Base-by-base conservation (phyloP, 2,113 vertebrate species). In the Synodontis membranacea region DNA sequence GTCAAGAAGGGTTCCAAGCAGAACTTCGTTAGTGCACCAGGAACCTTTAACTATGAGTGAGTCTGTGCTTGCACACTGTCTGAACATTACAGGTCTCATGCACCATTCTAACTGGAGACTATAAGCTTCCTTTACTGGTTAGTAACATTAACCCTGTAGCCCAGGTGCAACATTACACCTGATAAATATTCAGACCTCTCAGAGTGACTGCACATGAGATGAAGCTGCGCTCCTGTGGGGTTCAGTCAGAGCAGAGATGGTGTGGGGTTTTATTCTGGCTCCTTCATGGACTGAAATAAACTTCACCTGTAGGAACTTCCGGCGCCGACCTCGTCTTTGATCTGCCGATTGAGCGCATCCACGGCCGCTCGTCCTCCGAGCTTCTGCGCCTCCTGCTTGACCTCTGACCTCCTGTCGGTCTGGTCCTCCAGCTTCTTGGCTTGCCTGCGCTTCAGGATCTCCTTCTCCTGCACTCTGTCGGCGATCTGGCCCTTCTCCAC, bases 291-390 rank as follows among this genome's bases (percentile, higher is more conserved):
- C 21, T 39, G 31, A 23, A 79, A 60, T 39, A 58, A 0, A 6
- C 88, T 93, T 96, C 92, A 99, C 97, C 95, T 98, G 94, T 99
- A 98, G 0, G 95, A 96, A 87, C 96, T 97, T 3, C 95, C 94
- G 0, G 90, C 92, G 0, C 94, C 89, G 75, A 96, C 95, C 91
- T 98, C 97, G 90, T 97, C 93, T 81, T 95, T 96, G 92, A 99
- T 98, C 94, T 99, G 97, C 86, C 95, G 92, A 94, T 99, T 98
- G 58, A 98, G 92, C 8, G 96, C 97, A 82, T 99, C 97, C 4
- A 91, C 96, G 0, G 93, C 95, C 0, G 96, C 96, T 79, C 97
- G 92, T 23, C 96, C 96, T 86, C 91, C 94, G 21, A 58, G 21
- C 34, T 39, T 39, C 78, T 58, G 78, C 91, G 93, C 91, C 90